Conservation (phyloP, 2,797 vertebrate species). For the Neostethus bicornis region DNA sequence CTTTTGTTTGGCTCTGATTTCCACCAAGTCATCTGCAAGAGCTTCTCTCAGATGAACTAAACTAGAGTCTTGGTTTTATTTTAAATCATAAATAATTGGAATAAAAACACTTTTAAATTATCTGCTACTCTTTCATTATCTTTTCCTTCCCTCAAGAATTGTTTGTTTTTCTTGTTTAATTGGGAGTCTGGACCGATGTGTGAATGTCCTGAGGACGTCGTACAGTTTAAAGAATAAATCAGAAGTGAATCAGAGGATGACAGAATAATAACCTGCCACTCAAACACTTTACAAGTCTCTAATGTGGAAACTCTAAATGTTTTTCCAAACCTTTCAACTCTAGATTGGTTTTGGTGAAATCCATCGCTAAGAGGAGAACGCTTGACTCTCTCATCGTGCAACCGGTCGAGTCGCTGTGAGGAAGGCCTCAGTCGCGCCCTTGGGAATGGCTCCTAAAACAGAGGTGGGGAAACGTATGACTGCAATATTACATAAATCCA, state of each 20-base stretch:
- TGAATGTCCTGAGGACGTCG: background rate
- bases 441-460: slow-evolving; percentile 56
- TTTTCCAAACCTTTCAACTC: background rate
- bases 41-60: too few relatives aligned
- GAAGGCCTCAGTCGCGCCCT: slow-evolving; percentile 43
- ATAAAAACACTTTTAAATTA: too few relatives aligned
- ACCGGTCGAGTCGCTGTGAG: slow-evolving; percentile 12
- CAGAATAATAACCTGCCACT: background rate
- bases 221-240: background rate
- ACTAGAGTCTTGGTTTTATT: too few relatives aligned
- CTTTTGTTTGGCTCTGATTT: too few relatives aligned
- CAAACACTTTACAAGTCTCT: background rate
- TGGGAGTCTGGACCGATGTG: too few relatives aligned
- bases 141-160: too few relatives aligned
- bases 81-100: too few relatives aligned
- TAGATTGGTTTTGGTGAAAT: background rate
- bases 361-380: slow-evolving; percentile 4
- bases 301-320: background rate
- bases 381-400: slow-evolving; percentile 22
- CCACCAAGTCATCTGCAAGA: too few relatives aligned
- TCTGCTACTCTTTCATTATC: too few relatives aligned
- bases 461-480: slow-evolving; percentile 56
- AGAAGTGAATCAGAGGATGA: background rate
- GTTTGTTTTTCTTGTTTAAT: too few relatives aligned
- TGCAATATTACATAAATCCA: slow-evolving; percentile 69